phyloP scores from a whole-genome alignment of 2,888 invertebrate genomes.

The Congeria kusceri region DNA sequence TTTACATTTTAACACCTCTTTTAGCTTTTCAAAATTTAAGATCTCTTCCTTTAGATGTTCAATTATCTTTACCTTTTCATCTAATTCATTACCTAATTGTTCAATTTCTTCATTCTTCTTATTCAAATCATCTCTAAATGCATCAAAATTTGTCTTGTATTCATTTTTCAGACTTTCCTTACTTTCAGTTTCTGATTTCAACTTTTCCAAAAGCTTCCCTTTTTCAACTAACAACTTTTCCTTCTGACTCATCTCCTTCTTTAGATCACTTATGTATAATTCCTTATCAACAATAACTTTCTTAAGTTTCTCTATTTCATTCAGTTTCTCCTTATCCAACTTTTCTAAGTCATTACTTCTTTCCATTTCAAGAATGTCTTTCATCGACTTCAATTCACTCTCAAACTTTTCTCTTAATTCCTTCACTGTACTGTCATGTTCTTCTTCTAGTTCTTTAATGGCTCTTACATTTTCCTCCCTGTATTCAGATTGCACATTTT shows the following conservation, averaged over 20 bases:
- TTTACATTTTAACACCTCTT: constrained; percentile 1
- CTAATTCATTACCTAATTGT: constrained; percentile 30
- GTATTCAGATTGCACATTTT: neutral
- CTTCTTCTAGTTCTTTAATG: constrained; percentile 29
- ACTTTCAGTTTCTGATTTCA: constrained; percentile 8
- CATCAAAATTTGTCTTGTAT: constrained; percentile 3
- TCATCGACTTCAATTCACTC: constrained; percentile 51
- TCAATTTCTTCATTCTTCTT: constrained; percentile 31
- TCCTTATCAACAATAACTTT: constrained; percentile 52
- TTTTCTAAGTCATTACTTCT: constrained; percentile 58
- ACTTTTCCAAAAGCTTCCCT: constrained; percentile 23
- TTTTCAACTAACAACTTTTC: constrained; percentile 39
- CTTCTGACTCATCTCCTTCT: constrained; percentile 33
- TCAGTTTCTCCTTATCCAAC: constrained; percentile 50
- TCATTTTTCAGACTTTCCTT: constrained; percentile 9
- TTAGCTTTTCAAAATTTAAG: constrained; percentile 3
- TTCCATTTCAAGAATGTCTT: constrained; percentile 58
- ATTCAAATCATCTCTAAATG: constrained; percentile 17
- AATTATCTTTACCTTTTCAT: constrained; percentile 35
- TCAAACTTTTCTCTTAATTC: constrained; percentile 44
- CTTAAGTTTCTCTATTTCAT: constrained; percentile 61
- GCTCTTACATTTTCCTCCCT: constrained; percentile 24
- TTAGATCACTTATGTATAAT: constrained; percentile 28
- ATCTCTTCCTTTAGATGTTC: constrained; percentile 40
- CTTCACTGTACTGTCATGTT: constrained; percentile 31